Percentiles rank a stretch among this genome's conserved stretches.
Evolutionary conservation across 2,797 vertebrate genomes (phyloP).

Genomic region (Myoxocephalus aenaeus): DNA sequence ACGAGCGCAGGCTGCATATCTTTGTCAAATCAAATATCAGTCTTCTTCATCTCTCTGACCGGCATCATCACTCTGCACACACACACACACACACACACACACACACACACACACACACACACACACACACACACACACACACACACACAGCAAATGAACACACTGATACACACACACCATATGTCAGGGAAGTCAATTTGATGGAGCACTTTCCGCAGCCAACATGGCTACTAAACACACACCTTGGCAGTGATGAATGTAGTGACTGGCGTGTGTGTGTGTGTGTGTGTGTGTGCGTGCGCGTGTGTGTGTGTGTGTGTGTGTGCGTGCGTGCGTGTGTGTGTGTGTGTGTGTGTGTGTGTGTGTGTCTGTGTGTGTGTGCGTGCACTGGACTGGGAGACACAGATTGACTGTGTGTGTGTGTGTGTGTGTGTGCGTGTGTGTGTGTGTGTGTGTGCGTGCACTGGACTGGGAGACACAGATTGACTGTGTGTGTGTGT

Average conservation of each 20-base stretch:
- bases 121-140: slow-evolving; percentile 41
- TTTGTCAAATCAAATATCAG: slow-evolving; percentile 51
- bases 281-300: too few species aligned
- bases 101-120: slow-evolving; percentile 4
- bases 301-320: slow-evolving; percentile 18
- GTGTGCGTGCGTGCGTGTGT: slow-evolving; percentile 7
- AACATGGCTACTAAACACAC: slow-evolving; percentile 70
- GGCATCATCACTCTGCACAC: slow-evolving; percentile 40
- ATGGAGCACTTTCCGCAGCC: slow-evolving; percentile 70
- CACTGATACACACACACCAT: slow-evolving; percentile 45
- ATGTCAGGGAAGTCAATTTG: slow-evolving; percentile 59
- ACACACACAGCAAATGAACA: slow-evolving; percentile 26
- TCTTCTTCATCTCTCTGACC: slow-evolving; percentile 45
- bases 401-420: slow-evolving; percentile 2
- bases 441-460: neutral
- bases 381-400: neutral
- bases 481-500: too few species aligned
- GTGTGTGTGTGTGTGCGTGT: slow-evolving; percentile 10
- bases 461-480: too few species aligned
- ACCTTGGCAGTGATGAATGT: slow-evolving; percentile 70
- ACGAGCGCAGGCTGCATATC: slow-evolving; percentile 19
- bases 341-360: neutral
- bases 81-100: slow-evolving; percentile 49
- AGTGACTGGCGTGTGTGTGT: too few species aligned
- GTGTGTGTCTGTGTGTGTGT: slow-evolving; percentile 19